Base-by-base conservation (phyloP, 1,140 invertebrate genomes). In the Leptinotarsa texana region DNA sequence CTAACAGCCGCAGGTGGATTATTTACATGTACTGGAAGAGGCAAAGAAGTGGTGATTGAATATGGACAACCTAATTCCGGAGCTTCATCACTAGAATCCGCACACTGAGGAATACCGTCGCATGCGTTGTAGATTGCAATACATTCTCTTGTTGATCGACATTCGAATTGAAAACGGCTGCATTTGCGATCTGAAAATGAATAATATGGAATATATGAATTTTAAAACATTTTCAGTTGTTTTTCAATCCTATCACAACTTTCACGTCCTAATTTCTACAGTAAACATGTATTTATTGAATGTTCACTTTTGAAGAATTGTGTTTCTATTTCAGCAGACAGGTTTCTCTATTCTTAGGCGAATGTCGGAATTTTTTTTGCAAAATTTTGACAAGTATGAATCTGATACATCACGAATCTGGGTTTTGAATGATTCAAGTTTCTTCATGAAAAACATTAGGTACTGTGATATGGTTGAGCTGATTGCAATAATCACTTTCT, bases 51-150 rank as follows among this genome's bases (percentile, higher is more conserved):
- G 18, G 77, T 68, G 0, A 74, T 74, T 70, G 77, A 63, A 13
- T 74, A 68, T 13, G 93, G 93, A 85, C 94, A 95, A 27, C 89
- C 89, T 72, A 96, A 88, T 84, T 95, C 94, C 15, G 91, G 88
- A 66, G 92, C 93, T 86, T 97, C 96, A 82, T 97, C 95, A 84
- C 94, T 96, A 74, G 91, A 95, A 88, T 98, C 96, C 3, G 92
- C 88, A 87, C 97, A 98, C 85, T 98, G 96, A 13, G 94, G 92
- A 73, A 98, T 95, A 42, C 96, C 96, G 87, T 99, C 95, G 83
- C 97, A 99, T 3, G 94, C 94, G 85, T 98, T 97, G 84, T 98
- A 98, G 78, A 96, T 93, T 3, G 95, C 96, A 78, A 99, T 97
- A 82, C 97, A 99, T 83, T 98, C 96, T 27, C 91, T 91, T 27